Evolutionary conservation across 2,113 vertebrate species (phyloP).

Genomic region (Cacatua alba): DNA sequence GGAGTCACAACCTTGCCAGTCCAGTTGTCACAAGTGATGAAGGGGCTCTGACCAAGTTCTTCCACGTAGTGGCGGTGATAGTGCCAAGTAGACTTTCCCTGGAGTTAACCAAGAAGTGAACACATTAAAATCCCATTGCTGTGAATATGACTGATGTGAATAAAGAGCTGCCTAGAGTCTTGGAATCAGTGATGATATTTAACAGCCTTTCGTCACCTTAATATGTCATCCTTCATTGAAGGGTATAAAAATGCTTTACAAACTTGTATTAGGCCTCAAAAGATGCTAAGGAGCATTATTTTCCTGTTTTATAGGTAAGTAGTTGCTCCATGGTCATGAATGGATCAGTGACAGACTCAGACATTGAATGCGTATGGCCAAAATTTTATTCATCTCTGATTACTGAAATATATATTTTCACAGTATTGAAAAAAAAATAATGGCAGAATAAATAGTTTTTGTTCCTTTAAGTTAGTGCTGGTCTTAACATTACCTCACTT

Average conservation of each 20-base stretch:
- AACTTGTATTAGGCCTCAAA: not conserved
- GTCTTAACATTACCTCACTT: not conserved
- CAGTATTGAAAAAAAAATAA: not conserved
- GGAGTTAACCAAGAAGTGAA: not conserved
- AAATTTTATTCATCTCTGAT: not conserved
- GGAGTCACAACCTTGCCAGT: not conserved
- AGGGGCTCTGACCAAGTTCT: not conserved
- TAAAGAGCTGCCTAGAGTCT: not conserved
- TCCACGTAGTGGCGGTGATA: not conserved
- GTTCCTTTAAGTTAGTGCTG: not conserved
- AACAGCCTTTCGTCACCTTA: not conserved
- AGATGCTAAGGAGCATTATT: not conserved
- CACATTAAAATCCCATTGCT: not conserved
- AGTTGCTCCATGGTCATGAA: no score
- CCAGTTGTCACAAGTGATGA: not conserved
- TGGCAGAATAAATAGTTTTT: not conserved
- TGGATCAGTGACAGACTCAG: not conserved
- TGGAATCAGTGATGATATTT: not conserved
- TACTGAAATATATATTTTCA: not conserved
- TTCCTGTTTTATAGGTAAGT: not conserved
- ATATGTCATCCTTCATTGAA: not conserved
- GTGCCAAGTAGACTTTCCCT: not conserved
- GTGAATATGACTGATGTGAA: not conserved
- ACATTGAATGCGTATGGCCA: rapidly evolving
- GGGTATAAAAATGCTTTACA: not conserved